Base-by-base conservation (phyloP, 2,113 vertebrate species). In the Oryzias woworae region DNA sequence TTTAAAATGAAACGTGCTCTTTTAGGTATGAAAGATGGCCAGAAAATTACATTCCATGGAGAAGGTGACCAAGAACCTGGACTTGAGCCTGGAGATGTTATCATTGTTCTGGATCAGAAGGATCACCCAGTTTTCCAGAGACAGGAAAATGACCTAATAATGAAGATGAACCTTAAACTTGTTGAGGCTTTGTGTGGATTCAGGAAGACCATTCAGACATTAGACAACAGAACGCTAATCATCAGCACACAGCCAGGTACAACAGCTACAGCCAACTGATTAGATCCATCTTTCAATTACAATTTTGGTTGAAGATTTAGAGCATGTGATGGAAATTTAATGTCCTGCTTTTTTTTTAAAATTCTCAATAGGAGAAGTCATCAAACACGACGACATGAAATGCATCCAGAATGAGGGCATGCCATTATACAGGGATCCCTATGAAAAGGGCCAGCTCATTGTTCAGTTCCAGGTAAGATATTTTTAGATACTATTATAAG, bases 31-130 rank as follows among this genome's bases (percentile, higher is more conserved):
- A 97, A 93, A 85, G 96, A 98, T 50, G 94, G 95, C 23, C 97
- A 99, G 82, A 98, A 93, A 88, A 94, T 98, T 46, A 92, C 95
- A 53, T 97, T 98, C 81, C 91, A 93, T 3, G 97, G 97, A 60
- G 97, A 99, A 87, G 97, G 97, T 1, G 97, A 99, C 82, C 96
- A 99, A 82, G 96, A 98, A 64, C 97, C 97, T 14, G 96, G 95
- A 67, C 83, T 98, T 77, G 97, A 98, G 75, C 94, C 97, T 53
- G 97, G 97, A 4, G 96, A 99, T 77, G 94, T 98, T 23, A 82
- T 98, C 36, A 95, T 97, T 71, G 94, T 98, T 48, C 89, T 99
- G 56, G 96, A 98, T 79, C 94, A 96, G 78, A 97, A 94, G 86
- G 94, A 98, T 1, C 95, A 99, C 17, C 61, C 90, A 0, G 70